Evolutionary conservation across 2,113 vertebrate genomes (phyloP), one percentile per base, ranked within the genome.

Genomic region (Triplophysa rosa): DNA sequence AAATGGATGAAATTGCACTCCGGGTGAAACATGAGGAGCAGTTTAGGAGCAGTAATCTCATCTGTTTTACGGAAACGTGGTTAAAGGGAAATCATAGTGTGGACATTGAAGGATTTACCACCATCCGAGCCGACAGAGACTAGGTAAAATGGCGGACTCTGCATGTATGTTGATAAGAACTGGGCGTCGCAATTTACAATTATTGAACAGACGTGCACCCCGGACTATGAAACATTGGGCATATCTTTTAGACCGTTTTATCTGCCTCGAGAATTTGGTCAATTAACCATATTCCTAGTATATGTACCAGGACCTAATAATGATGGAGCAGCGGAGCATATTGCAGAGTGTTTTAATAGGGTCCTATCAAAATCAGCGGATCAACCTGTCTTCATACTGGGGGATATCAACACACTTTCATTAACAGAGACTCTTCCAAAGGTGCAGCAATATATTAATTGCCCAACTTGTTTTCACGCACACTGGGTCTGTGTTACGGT

Each of bases 31-130:
- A 19, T 6, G 24, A 29, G 21, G 66, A 67, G 40, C 6, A 47
- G 23, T 67, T 67, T 24, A 47, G 66, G 42, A 16, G 66, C 66
- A 67, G 66, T 47, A 67, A 67, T 67, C 13, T 47, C 12, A 67
- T 67, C 21, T 67, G 66, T 67, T 45, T 23, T 23, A 67, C 65
- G 0, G 21, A 67, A 67, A 67, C 40, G 2, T 47, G 65, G 65
- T 11, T 67, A 47, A 47, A 24, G 14, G 6, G 8, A 47, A 2
- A 67, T 47, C 63, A 65, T 1, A 37, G 9, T 11, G 63, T 37
- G 29, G 63, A 65, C 9, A 65, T 65, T 4, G 63, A 52, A n/a
- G 58, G 21, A 61, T 61, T 61, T 23, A 61, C 9, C 12, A 24
- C 58, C 4, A 61, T 24, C 9, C 11, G 21, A 24, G 21, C 58